Conservation (phyloP, 1,140 invertebrate genomes). For the Goniozus legneri region DNA sequence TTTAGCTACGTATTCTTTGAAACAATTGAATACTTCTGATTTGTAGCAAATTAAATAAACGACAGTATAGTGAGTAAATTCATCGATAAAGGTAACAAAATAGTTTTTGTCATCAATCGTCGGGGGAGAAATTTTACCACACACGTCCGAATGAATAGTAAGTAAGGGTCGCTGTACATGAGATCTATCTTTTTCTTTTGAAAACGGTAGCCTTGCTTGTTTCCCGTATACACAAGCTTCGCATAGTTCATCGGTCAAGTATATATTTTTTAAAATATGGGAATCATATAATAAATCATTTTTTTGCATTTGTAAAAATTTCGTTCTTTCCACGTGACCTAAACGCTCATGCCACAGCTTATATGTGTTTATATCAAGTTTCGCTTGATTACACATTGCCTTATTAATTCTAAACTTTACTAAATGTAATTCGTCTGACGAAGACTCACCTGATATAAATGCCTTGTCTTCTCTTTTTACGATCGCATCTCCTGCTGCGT, state of each 20-base stretch:
- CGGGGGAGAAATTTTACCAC: background rate
- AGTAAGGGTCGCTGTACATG: background rate
- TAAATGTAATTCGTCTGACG: slow-evolving; percentile 7
- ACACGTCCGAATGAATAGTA: slow-evolving; percentile 6
- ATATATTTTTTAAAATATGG: background rate
- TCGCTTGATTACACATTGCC: slow-evolving; percentile 16
- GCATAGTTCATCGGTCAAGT: background rate
- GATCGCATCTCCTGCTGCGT: slow-evolving; percentile 13
- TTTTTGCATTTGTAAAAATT: background rate
- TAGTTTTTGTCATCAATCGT: slow-evolving; percentile 3
- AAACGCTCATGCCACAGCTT: slow-evolving; percentile 9
- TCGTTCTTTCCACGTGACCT: slow-evolving; percentile 2
- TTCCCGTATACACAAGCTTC: slow-evolving; percentile 6
- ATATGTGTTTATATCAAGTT: background rate
- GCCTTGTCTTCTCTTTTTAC: background rate
- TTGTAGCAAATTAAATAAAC: slow-evolving; percentile 5
- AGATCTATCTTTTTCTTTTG: background rate
- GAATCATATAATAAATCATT: background rate
- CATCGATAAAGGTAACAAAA: slow-evolving; percentile 5
- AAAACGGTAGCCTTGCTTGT: background rate
- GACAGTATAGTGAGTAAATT: slow-evolving; percentile 3
- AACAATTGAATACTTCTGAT: background rate
- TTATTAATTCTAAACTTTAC: background rate
- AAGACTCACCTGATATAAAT: background rate
- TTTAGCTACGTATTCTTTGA: slow-evolving; percentile 4